Base-by-base conservation (phyloP, 1,140 invertebrate species). In the Orius insidiosus region DNA sequence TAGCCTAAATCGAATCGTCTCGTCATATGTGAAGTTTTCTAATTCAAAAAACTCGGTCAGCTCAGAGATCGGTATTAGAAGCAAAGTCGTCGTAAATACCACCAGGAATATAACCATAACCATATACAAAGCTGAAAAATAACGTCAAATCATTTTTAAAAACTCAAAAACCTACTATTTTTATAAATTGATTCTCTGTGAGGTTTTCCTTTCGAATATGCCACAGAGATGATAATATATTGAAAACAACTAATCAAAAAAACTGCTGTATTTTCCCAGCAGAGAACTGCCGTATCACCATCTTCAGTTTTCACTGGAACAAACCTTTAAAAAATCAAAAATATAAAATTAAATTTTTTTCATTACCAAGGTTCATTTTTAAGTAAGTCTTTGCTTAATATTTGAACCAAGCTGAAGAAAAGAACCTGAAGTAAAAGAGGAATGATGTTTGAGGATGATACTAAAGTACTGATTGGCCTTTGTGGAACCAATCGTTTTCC, bases 151-250 rank as follows among this genome's bases (percentile, higher is more conserved):
- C 3, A 16, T 11, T 11, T 9, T n/a, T 33, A 40, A 11, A 2
- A 35, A n/a, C 9, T 36, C n/a, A 11, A 36, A 19, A 16, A 54
- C 51, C 50, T 40, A 57, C 55, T 44, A 59, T 83, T 83, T n/a
- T 68, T 74, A 51, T 69, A 78, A n/a, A 85, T 62, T 0, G 70
- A 64, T 52, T 76, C 71, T 13, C 84, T 64, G 59, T 80, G 85
- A 1, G 84, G 84, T 38, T 70, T 69, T 7, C 87, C 87, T 59
- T 85, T 86, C 0, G 84, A 86, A 60, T 86, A 92, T 5, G 85
- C 78, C 47, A 85, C 70, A 0, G 87, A 86, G 51, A 92, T 68
- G 24, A 85, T 80, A n/a, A 94, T n/a, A n/a, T 93, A 95, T 60
- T 93, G 88, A 64, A 81, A 90, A 45, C 77, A 73, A 13, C 85